Evolutionary conservation across 2,888 invertebrate species (phyloP).

Genomic region (Lomographa bimaculata): DNA sequence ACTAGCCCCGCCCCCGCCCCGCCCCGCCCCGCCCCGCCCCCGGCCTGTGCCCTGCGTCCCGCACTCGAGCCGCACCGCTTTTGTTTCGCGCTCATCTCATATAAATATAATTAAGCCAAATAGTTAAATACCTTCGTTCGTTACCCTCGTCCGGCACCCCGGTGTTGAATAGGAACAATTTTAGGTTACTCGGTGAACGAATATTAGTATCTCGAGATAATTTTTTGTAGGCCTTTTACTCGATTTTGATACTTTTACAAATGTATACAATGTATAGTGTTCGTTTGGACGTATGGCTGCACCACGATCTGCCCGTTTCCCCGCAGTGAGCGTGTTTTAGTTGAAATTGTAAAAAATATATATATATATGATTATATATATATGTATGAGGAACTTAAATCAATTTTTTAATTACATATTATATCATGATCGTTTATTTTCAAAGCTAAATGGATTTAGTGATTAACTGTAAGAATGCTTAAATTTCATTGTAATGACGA

Average conservation of each 20-base stretch:
- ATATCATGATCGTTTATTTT: slow-evolving; percentile 78
- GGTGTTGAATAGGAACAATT: slow-evolving; percentile 72
- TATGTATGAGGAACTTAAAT: slow-evolving; percentile 70
- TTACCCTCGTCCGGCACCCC: slow-evolving; percentile 46
- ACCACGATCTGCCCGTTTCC: slow-evolving; percentile 57
- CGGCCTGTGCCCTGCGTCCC: slow-evolving; percentile 13
- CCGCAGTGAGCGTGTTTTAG: slow-evolving; percentile 71
- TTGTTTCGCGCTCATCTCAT: slow-evolving; percentile 79
- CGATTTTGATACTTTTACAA: slow-evolving; percentile 84
- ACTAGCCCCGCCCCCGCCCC: slow-evolving; percentile 57
- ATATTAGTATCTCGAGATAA: slow-evolving; percentile 82
- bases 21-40: slow-evolving; percentile 12
- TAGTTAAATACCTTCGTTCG: slow-evolving; percentile 73
- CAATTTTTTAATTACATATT: slow-evolving; percentile 68
- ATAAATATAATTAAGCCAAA: slow-evolving; percentile 79
- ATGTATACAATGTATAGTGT: slow-evolving; percentile 83
- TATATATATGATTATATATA: slow-evolving; percentile 55
- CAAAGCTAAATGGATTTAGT: slow-evolving; percentile 79
- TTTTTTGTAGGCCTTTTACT: slow-evolving; percentile 84
- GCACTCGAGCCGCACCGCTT: slow-evolving; percentile 57
- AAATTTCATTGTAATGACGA: slow-evolving; percentile 78
- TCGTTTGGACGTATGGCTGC: slow-evolving; percentile 78
- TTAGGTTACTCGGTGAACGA: slow-evolving; percentile 81
- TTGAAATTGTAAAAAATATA: slow-evolving; percentile 73
- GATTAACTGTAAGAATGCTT: slow-evolving; percentile 77